phyloP scores from a whole-genome alignment of 2,888 invertebrate genomes.

The Cheilosia variabilis region DNA sequence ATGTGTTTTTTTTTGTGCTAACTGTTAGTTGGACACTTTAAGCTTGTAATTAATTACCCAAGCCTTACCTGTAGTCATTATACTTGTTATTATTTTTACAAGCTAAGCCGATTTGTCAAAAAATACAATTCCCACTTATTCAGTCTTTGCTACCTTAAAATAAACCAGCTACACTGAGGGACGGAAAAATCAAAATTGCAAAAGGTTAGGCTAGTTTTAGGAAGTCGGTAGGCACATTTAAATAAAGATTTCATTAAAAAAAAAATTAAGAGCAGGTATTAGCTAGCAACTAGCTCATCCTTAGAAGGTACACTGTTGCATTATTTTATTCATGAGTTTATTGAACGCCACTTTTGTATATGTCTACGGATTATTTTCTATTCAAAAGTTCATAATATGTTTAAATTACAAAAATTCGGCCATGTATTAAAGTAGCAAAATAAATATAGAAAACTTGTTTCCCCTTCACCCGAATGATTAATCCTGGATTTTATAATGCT shows the following conservation, averaged over 20 bases:
- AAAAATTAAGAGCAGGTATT: slow-evolving; percentile 1
- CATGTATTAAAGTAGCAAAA: slow-evolving; percentile 17
- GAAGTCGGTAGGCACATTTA: too few species aligned
- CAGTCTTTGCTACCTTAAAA: too few species aligned
- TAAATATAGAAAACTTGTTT: not conserved
- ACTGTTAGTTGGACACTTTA: not conserved
- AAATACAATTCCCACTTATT: too few species aligned
- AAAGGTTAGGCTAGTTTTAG: too few species aligned
- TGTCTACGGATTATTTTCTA: slow-evolving; percentile 19
- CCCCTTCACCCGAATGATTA: slow-evolving; percentile 49
- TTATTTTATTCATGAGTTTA: slow-evolving; percentile 12
- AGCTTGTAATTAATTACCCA: slow-evolving; percentile 6
- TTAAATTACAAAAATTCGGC: not conserved
- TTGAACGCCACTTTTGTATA: slow-evolving; percentile 35
- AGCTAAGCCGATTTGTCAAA: too few species aligned
- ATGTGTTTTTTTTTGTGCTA: slow-evolving; percentile 31
- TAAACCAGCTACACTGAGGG: too few species aligned
- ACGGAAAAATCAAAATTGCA: too few species aligned
- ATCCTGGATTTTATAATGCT: slow-evolving; percentile 62
- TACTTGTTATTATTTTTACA: not conserved
- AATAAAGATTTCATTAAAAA: not conserved
- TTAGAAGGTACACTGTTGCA: slow-evolving; percentile 8
- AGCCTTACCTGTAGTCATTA: not conserved
- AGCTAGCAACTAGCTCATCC: slow-evolving; percentile 4
- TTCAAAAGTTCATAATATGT: not conserved